phyloP scores from a whole-genome alignment of 1,140 invertebrate genomes.

The Acyrthosiphon pisum region DNA sequence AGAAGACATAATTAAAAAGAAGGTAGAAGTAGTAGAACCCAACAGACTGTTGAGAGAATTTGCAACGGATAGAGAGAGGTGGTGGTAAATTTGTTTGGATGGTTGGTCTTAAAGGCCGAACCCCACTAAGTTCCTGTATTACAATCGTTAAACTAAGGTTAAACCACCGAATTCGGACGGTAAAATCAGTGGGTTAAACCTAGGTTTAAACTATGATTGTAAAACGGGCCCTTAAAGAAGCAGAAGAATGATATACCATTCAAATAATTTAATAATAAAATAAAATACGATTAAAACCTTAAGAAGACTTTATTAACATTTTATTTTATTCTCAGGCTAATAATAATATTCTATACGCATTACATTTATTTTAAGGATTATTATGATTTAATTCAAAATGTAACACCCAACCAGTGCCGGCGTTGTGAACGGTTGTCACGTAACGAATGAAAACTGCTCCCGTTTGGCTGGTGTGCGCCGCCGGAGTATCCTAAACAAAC shows the following conservation, averaged over 20 bases:
- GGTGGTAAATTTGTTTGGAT: too few species aligned
- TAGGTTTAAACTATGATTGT: too few species aligned
- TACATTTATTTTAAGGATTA: not conserved
- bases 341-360: not conserved
- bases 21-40: too few species aligned
- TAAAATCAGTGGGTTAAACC: too few species aligned
- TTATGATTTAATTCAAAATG: not conserved
- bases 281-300: not conserved
- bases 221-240: too few species aligned
- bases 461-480: not conserved
- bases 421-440: not conserved
- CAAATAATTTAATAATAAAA: not conserved
- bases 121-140: too few species aligned
- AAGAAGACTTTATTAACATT: not conserved
- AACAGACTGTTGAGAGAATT: too few species aligned
- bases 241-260: not conserved
- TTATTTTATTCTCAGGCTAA: not conserved
- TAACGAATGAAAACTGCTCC: conserved; percentile 42
- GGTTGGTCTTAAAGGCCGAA: too few species aligned
- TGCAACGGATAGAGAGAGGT: too few species aligned
- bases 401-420: not conserved
- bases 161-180: too few species aligned
- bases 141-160: too few species aligned
- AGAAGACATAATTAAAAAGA: too few species aligned
- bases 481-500: conserved; percentile 2